Conservation (phyloP, 2,888 invertebrate genomes). For the Luffia ferchaultella region DNA sequence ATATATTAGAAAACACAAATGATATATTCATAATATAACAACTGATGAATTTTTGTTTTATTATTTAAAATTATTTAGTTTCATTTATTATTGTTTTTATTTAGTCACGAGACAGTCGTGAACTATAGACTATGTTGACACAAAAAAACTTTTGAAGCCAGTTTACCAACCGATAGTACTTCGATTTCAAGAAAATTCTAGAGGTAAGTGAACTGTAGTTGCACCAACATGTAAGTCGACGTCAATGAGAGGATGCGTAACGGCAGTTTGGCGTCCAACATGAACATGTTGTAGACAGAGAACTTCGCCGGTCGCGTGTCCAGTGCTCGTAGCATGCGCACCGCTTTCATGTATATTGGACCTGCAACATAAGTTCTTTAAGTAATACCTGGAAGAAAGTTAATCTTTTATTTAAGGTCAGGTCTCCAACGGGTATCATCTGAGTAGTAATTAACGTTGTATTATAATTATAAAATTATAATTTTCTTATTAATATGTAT, state of each 20-base stretch:
- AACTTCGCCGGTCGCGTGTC: conserved; percentile 25
- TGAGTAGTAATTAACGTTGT: too few relatives aligned
- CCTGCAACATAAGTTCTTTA: conserved; percentile 34
- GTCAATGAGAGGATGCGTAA: conserved; percentile 4
- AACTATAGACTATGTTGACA: neutral
- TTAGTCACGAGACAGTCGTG: neutral
- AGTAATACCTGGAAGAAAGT: too few relatives aligned
- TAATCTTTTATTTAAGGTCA: too few relatives aligned
- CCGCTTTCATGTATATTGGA: conserved; percentile 33
- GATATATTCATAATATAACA: too few relatives aligned
- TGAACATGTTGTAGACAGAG: conserved; percentile 17
- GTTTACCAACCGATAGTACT: neutral
- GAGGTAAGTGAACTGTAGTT: conserved; percentile 16
- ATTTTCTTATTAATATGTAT: too few relatives aligned
- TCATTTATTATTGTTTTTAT: neutral
- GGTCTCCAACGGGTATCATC: too few relatives aligned
- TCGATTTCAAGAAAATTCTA: conserved; percentile 1
- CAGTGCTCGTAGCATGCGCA: conserved; percentile 33
- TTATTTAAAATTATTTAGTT: neutral
- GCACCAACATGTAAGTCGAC: conserved; percentile 10
- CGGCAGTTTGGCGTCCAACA: conserved; percentile 8
- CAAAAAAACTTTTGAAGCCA: neutral
- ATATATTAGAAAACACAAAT: too few relatives aligned
- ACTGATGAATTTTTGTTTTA: too few relatives aligned
- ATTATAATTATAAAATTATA: too few relatives aligned